Evolutionary conservation across 2,888 invertebrate species (phyloP).

Genomic region (Slavum lentiscoides): DNA sequence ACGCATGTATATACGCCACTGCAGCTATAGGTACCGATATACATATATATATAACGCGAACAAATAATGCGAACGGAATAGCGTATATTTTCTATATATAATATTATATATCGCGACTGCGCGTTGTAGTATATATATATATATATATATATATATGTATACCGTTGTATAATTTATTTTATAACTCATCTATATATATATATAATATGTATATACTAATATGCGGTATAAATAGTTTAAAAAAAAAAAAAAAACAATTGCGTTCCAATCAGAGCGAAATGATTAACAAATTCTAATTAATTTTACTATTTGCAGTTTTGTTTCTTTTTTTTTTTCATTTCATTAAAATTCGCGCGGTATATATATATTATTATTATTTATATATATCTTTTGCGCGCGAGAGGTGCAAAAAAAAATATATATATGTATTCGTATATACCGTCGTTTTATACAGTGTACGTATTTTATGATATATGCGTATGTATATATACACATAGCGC

Average conservation of each 20-base stretch:
- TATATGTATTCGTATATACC: too few relatives aligned
- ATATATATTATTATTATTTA: background rate
- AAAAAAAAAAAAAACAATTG: background rate
- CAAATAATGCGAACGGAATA: background rate
- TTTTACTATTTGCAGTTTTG: background rate
- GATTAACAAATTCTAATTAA: slow-evolving; percentile 15
- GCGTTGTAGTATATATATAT: too few relatives aligned
- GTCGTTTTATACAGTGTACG: background rate
- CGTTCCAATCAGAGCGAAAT: slow-evolving; percentile 41
- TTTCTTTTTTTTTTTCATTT: too few relatives aligned
- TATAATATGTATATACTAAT: too few relatives aligned
- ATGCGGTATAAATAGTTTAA: too few relatives aligned
- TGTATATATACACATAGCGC: background rate
- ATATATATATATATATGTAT: too few relatives aligned
- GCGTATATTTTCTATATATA: background rate
- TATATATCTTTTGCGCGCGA: background rate
- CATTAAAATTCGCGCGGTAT: background rate
- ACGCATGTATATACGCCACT: background rate
- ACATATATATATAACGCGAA: too few relatives aligned
- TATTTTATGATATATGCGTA: background rate
- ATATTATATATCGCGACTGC: background rate
- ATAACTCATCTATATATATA: too few relatives aligned
- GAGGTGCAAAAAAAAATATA: background rate
- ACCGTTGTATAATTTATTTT: too few relatives aligned
- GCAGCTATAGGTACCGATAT: too few relatives aligned